These are phyloP conservation scores for Enoplosus armatus DNA, from an alignment of 2,797 vertebrate species.

Conservation along the genomic window DNA sequence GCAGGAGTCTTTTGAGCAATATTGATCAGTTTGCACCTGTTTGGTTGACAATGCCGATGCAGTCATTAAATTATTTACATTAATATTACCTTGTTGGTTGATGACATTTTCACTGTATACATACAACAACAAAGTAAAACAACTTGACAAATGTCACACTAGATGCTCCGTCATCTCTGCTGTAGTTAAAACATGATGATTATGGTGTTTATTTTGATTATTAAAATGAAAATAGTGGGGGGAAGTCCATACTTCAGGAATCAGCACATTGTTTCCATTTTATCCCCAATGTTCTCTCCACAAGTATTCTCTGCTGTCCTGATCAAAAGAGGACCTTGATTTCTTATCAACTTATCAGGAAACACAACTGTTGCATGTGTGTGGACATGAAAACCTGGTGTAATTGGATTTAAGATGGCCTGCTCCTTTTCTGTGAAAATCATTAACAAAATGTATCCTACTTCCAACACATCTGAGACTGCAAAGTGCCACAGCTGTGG, in stretches of 20 bases:
- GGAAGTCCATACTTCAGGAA: neutral
- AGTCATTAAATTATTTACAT: neutral
- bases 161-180: neutral
- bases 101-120: neutral
- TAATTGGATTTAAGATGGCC: neutral
- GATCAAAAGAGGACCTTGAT: neutral
- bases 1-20: neutral
- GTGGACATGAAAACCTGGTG: neutral
- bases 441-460: neutral
- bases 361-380: conserved; percentile 3
- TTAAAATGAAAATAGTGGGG: too few relatives aligned
- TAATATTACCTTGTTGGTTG: neutral
- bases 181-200: neutral
- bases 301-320: neutral
- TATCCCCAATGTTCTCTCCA: neutral
- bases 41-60: neutral
- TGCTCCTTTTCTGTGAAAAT: conserved; percentile 5
- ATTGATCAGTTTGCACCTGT: neutral
- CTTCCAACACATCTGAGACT: conserved; percentile 9
- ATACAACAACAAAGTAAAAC: neutral
- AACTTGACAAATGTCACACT: neutral
- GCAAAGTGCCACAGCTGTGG: conserved; percentile 46
- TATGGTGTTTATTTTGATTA: conserved; percentile 10
- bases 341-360: neutral
- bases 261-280: neutral